phyloP scores from a whole-genome alignment of 2,888 invertebrate species.

The Hyposoter dolosus region DNA sequence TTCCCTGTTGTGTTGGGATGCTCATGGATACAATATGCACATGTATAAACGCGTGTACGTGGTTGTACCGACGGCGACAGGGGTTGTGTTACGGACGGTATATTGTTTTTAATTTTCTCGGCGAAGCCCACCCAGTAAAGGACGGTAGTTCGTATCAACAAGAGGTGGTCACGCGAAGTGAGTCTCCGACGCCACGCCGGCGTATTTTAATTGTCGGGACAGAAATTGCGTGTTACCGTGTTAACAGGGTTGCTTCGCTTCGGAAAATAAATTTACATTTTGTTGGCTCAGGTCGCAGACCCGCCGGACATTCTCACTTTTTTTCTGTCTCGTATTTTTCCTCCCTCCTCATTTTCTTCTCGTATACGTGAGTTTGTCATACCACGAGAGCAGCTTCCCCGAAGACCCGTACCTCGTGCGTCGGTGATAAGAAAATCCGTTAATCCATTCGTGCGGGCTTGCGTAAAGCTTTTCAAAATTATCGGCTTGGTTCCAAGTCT shows the following conservation, averaged over 20 bases:
- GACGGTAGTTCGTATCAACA: constrained; percentile 27
- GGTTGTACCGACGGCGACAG: constrained; percentile 35
- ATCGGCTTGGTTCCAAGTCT: background rate
- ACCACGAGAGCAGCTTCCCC: constrained; percentile 30
- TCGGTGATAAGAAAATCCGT: constrained; percentile 52
- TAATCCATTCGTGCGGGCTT: constrained; percentile 54
- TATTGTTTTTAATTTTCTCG: constrained; percentile 70
- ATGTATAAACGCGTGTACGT: background rate
- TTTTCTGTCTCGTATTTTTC: constrained; percentile 30
- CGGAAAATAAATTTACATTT: constrained; percentile 77
- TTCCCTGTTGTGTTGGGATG: constrained; percentile 2
- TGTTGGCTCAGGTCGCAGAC: constrained; percentile 69
- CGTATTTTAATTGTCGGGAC: constrained; percentile 77
- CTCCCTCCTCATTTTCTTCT: constrained; percentile 30
- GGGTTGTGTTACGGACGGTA: constrained; percentile 50
- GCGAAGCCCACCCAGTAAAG: constrained; percentile 46
- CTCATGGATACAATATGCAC: background rate
- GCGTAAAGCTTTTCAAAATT: constrained; percentile 7
- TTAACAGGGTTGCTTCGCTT: constrained; percentile 74
- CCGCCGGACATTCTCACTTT: constrained; percentile 39
- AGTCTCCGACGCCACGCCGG: constrained; percentile 71
- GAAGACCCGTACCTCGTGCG: constrained; percentile 41
- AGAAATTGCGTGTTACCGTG: constrained; percentile 77
- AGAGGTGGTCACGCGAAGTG: constrained; percentile 74
- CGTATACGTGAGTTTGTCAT: constrained; percentile 13